These are phyloP conservation scores for Empidonax alnorum DNA, from an alignment of 2,113 vertebrate genomes.

Conservation along the genomic window DNA sequence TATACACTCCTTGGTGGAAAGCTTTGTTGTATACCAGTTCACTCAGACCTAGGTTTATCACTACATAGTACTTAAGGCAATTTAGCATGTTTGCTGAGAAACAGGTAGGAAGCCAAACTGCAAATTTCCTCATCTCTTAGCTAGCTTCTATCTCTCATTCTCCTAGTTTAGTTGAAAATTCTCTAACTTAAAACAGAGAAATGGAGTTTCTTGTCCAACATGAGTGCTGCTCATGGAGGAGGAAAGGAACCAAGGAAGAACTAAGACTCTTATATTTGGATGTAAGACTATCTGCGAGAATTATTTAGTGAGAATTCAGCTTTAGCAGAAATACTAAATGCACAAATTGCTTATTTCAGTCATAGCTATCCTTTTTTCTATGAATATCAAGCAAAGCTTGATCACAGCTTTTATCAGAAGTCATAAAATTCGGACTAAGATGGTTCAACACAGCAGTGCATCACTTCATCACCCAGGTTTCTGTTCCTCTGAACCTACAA, in stretches of 20 bases:
- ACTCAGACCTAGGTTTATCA: neutral
- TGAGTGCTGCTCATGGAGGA: neutral
- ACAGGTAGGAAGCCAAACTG: neutral
- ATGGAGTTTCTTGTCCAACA: neutral
- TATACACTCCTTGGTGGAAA: neutral
- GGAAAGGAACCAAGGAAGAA: neutral
- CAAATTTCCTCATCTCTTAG: neutral
- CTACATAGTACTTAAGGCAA: neutral
- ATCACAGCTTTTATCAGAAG: neutral
- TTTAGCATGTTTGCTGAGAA: neutral
- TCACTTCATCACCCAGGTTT: neutral
- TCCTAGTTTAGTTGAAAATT: neutral
- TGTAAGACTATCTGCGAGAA: neutral
- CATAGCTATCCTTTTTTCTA: neutral
- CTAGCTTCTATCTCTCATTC: neutral
- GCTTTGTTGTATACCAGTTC: neutral
- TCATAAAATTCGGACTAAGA: accelerated
- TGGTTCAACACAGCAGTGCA: neutral
- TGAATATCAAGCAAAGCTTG: neutral
- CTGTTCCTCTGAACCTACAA: neutral
- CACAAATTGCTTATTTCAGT: neutral
- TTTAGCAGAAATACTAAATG: neutral
- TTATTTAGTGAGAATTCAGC: neutral
- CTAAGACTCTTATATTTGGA: neutral
- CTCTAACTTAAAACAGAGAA: neutral